phyloP scores from a whole-genome alignment of 2,113 vertebrate genomes.

The Nothobranchius kuhntae region DNA sequence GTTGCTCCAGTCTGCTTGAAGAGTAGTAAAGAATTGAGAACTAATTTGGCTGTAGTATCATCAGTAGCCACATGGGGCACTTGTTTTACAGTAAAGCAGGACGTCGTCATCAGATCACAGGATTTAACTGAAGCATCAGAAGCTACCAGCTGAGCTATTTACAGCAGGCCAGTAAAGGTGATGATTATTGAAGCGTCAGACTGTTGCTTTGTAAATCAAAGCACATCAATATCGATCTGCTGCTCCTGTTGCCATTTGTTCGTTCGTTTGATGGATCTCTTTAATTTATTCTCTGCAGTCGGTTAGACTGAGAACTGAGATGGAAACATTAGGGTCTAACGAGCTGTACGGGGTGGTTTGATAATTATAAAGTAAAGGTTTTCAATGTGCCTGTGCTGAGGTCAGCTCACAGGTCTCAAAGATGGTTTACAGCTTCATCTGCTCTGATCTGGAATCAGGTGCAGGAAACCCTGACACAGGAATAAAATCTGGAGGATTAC shows the following conservation, averaged over 20 bases:
- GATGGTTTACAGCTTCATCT: not conserved
- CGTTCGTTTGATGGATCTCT: conserved; percentile 20
- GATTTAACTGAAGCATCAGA: not conserved
- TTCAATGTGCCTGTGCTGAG: not conserved
- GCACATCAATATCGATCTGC: conserved; percentile 28
- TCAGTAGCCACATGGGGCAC: not conserved
- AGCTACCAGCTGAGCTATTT: not conserved
- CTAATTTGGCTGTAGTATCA: too few relatives aligned
- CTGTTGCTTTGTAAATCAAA: conserved; percentile 43
- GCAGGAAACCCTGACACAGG: too few relatives aligned
- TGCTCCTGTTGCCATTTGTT: not conserved
- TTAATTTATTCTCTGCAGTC: conserved; percentile 20
- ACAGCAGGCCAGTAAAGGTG: conserved; percentile 11
- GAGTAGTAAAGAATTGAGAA: too few relatives aligned
- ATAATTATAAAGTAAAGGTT: conserved; percentile 1
- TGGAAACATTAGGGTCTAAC: conserved; percentile 14
- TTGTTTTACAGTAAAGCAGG: not conserved
- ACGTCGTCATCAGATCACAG: not conserved
- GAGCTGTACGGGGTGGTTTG: conserved; percentile 2
- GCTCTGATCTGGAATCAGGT: not conserved
- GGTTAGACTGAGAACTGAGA: conserved; percentile 7
- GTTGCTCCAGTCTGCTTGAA: too few relatives aligned
- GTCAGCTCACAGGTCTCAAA: not conserved
- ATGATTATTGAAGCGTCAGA: conserved; percentile 35
- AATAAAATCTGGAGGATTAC: too few relatives aligned